Evolutionary conservation across 2,113 vertebrate species (phyloP), one percentile per base, ranked within the genome.

Genomic region (Promerops cafer): DNA sequence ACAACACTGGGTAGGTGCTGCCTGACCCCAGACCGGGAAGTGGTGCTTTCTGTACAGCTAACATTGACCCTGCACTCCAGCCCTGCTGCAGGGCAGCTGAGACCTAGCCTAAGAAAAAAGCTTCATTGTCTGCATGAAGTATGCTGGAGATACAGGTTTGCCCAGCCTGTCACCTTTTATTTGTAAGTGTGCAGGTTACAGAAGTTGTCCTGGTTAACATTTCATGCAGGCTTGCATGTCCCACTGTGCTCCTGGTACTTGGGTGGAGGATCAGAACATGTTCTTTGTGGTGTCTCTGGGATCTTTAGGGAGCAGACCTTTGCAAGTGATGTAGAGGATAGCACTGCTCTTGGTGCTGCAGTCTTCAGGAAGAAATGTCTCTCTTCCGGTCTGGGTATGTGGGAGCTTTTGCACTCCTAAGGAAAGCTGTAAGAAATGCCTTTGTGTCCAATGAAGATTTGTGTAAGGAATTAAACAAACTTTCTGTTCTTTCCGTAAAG

Each of bases 241-340:
- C 16, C 16, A 3, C 8, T 72, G n/a, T 4, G 11, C 9, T 66
- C 8, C 33, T 53, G 13, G 16, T 30, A 26, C 44, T 45, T 2
- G 1, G 3, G 16, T 31, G 50, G 42, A 57, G 65, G 28, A n/a
- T 19, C 37, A 65, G 31, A 10, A 57, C 0, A 0, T 18, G 7
- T 12, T 39, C 37, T 39, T 72, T 39, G 24, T 42, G 22, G 18
- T 28, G 10, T 59, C 30, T 80, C 42, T 24, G 28, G 33, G 15
- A 11, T 50, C 31, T 80, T 59, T 23, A 54, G 59, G 54, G 24
- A 59, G 11, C 19, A 63, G 17, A 83, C 28, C 21, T 47, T 63
- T 76, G 26, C 22, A 63, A 31, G 17, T 15, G 6, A 19, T 24
- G 6, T 59, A 42, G 22, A 61, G 19, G 9, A 50, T 11, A 78